These are phyloP conservation scores for Caenorhabditis sp. DNA, from an alignment of 2,888 invertebrate genomes.

Conservation along the genomic window DNA sequence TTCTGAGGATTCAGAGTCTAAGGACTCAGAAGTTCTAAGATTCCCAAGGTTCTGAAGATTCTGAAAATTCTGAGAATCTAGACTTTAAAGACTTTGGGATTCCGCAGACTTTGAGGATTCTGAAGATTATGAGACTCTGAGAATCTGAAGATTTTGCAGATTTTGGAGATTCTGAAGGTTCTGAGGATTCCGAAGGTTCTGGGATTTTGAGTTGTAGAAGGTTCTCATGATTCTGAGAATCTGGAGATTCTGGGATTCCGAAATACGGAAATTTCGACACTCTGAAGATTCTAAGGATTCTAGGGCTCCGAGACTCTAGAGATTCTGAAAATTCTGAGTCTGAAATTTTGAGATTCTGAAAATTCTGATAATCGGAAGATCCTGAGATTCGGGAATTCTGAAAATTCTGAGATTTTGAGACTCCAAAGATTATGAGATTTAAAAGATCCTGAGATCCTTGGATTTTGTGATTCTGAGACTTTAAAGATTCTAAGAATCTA, in stretches of 20 bases:
- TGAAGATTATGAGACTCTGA: not conserved
- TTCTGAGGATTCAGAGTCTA: not conserved
- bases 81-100: not conserved
- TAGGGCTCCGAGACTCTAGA: not conserved
- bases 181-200: not conserved
- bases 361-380: not conserved
- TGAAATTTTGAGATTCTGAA: slow-evolving; percentile 84
- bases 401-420: not conserved
- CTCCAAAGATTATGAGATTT: not conserved
- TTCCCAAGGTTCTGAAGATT: not conserved
- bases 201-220: slow-evolving; percentile 83
- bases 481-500: too few species aligned
- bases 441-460: not conserved
- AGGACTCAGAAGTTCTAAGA: not conserved
- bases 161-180: not conserved
- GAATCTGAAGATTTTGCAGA: not conserved
- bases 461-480: not conserved
- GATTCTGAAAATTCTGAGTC: slow-evolving; percentile 86
- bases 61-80: not conserved
- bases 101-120: not conserved
- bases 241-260: not conserved
- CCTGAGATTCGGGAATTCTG: too few species aligned
- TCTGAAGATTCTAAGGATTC: not conserved
- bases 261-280: not conserved
- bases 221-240: not conserved